These are phyloP conservation scores for Paramormyrops hopkinsi DNA, from an alignment of 2,797 vertebrate species.

Conservation along the genomic window DNA sequence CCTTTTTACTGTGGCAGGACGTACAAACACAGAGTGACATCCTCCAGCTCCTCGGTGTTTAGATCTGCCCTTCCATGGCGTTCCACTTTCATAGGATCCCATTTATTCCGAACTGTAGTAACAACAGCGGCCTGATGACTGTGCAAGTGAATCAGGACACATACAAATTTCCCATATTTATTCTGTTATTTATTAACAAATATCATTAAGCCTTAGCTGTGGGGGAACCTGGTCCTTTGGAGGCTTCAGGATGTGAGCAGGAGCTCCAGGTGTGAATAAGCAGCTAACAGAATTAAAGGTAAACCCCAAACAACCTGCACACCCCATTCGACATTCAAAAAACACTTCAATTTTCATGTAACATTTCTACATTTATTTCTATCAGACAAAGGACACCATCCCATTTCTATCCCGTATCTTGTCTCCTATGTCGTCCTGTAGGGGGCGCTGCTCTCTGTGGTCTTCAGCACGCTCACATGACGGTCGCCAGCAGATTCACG, in stretches of 20 bases:
- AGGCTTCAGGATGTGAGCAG: background rate
- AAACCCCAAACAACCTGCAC: background rate
- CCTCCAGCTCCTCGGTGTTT: background rate
- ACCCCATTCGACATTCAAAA: background rate
- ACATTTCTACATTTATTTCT: background rate
- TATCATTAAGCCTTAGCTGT: background rate
- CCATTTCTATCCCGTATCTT: background rate
- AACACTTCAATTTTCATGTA: background rate
- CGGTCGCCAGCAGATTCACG: conserved; percentile 65
- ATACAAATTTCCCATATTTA: background rate
- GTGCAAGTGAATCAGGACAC: background rate
- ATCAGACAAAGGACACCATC: background rate
- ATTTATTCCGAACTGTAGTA: background rate
- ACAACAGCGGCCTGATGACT: background rate
- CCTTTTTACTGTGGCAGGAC: background rate
- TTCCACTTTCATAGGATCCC: background rate
- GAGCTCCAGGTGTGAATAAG: background rate
- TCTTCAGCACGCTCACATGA: conserved; percentile 11
- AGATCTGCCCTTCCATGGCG: background rate
- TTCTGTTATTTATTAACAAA: background rate
- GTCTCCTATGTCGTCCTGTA: background rate
- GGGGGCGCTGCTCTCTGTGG: conserved; percentile 16
- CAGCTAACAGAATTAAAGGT: background rate
- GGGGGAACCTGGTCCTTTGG: background rate
- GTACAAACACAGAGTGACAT: background rate